A percentile compares a stretch with the other conserved stretches of the same genome.
phyloP scores from a whole-genome alignment of 2,113 vertebrate genomes.

The Hipposideros armiger region DNA sequence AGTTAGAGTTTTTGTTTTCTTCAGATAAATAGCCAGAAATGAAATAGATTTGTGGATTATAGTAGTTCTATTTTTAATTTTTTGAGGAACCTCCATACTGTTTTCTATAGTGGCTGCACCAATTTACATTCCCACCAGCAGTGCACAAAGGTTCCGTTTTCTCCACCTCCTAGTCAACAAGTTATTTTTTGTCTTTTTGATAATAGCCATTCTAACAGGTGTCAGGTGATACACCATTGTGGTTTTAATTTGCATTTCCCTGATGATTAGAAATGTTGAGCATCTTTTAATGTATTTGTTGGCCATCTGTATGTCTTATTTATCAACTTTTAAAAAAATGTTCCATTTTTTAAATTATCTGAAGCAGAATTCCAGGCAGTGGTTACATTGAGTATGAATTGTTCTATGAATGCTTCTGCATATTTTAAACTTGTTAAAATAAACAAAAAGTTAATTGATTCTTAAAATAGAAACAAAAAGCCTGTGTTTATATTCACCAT shows the following conservation, averaged over 20 bases:
- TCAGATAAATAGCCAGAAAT: not conserved
- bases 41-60: not conserved
- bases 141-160: not conserved
- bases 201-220: not conserved
- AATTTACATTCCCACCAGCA: no score
- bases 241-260: not conserved
- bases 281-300: not conserved
- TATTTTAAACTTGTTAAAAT: slow-evolving; percentile 39
- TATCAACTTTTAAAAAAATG: not conserved
- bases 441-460: slow-evolving; percentile 1
- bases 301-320: not conserved
- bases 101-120: not conserved
- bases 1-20: not conserved
- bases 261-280: not conserved
- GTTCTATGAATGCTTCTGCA: slow-evolving; percentile 1
- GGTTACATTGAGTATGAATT: not conserved
- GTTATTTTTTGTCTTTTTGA: not conserved
- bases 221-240: not conserved
- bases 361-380: not conserved
- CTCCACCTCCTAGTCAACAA: not conserved
- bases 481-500: not conserved
- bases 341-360: not conserved
- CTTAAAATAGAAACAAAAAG: slow-evolving; percentile 55
- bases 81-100: not conserved
- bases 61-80: not conserved